Evolutionary conservation across 2,113 vertebrate genomes (phyloP).

Genomic region (Eubucco bourcierii): DNA sequence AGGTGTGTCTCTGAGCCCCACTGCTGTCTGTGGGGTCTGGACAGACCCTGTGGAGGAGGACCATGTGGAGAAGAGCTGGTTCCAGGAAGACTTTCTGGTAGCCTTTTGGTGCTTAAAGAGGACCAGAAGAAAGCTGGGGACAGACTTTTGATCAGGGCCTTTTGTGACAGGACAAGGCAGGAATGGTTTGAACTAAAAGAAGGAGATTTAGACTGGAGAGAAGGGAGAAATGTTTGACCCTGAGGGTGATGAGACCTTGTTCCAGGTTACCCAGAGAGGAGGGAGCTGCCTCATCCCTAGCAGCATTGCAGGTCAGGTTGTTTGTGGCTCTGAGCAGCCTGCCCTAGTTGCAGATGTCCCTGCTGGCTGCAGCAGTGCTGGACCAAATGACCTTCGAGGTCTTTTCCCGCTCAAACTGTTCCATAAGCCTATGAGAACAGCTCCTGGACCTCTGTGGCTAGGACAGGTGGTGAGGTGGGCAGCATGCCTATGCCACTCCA

Average conservation of each 20-base stretch:
- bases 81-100: not conserved
- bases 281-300: not conserved
- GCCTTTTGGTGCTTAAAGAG: not conserved
- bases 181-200: not conserved
- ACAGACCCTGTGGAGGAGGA: not conserved
- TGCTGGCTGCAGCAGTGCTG: not conserved
- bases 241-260: not conserved
- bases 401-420: not conserved
- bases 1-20: rapidly evolving
- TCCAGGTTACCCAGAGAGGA: not conserved
- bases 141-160: not conserved
- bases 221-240: not conserved
- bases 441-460: not conserved
- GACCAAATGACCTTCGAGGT: not conserved
- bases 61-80: not conserved
- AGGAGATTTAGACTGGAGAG: not conserved
- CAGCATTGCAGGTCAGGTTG: not conserved
- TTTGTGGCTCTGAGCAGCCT: not conserved
- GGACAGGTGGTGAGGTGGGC: not conserved
- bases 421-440: not conserved
- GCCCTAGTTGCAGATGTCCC: not conserved
- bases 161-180: not conserved
- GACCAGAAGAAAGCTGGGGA: not conserved
- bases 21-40: not conserved
- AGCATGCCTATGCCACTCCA: rapidly evolving